Conservation (phyloP, 2,113 vertebrate genomes). For the Tichodroma muraria region DNA sequence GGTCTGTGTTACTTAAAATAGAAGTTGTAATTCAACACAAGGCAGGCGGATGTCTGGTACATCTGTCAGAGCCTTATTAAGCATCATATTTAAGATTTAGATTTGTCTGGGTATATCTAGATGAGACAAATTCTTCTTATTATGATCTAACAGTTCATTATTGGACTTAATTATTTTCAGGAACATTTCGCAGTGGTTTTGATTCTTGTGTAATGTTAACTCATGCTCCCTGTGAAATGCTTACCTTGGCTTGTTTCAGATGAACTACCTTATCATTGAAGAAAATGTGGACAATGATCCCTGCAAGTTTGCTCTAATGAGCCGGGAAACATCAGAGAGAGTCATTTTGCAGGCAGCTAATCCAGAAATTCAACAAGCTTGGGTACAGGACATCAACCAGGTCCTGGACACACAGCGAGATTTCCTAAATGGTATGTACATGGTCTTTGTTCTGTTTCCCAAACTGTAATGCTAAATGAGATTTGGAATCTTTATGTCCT, state of each 20-base stretch:
- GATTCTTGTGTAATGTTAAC: neutral
- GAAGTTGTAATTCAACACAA: neutral
- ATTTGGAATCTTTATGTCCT: neutral
- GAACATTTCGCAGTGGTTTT: neutral
- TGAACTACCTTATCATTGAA: constrained; percentile 88
- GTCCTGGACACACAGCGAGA: constrained; percentile 91
- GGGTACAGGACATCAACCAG: constrained; percentile 89
- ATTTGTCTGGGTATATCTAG: neutral
- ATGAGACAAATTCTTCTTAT: neutral
- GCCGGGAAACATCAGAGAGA: constrained; percentile 85
- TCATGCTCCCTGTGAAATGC: neutral
- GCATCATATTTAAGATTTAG: neutral
- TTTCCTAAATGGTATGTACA: constrained; percentile 85
- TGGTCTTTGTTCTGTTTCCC: neutral
- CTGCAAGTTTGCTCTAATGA: constrained; percentile 90
- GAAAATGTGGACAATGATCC: constrained; percentile 89
- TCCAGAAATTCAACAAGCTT: constrained; percentile 90
- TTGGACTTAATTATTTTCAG: neutral
- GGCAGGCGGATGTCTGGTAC: neutral
- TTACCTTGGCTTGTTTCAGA: constrained; percentile 68
- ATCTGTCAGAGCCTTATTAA: constrained; percentile 29
- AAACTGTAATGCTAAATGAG: neutral
- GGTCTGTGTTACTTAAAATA: constrained; percentile 8
- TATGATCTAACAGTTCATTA: neutral
- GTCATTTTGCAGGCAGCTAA: constrained; percentile 94